Percentiles rank a stretch among this genome's conserved stretches.
phyloP scores from a whole-genome alignment of 2,113 vertebrate genomes.

The Xerus inauris region DNA sequence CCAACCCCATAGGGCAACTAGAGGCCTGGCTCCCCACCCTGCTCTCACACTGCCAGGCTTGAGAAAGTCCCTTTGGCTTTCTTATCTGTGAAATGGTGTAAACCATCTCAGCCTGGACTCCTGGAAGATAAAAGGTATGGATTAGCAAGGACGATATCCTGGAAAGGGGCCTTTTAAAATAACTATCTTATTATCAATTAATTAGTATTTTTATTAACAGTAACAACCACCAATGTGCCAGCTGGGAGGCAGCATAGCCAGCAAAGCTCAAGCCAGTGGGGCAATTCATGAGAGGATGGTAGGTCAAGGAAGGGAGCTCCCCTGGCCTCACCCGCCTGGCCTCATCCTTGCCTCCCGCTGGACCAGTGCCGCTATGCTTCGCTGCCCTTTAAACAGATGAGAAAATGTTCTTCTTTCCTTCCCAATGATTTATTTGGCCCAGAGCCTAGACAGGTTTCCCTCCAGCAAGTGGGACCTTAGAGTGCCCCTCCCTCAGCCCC shows the following conservation, averaged over 20 bases:
- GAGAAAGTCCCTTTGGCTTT: constrained; percentile 36
- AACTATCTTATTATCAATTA: constrained; percentile 35
- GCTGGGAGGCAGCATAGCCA: not conserved
- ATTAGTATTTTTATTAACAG: constrained; percentile 44
- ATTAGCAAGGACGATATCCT: not conserved
- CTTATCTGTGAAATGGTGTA: constrained; percentile 34
- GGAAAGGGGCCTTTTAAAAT: constrained; percentile 30
- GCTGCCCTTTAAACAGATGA: constrained; percentile 68
- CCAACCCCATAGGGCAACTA: not conserved
- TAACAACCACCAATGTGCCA: not conserved
- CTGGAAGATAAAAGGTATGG: not conserved
- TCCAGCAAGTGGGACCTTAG: not conserved
- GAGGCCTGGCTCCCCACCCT: not conserved
- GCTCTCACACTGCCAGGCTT: not conserved
- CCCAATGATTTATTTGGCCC: constrained; percentile 67
- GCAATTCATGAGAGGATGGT: constrained; percentile 7
- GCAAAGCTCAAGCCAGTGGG: not conserved
- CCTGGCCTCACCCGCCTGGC: not conserved
- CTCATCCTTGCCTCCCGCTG: constrained; percentile 48
- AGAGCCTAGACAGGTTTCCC: constrained; percentile 68
- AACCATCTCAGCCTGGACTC: not conserved
- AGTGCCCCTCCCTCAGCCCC: constrained; percentile 25
- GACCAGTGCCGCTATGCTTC: constrained; percentile 56
- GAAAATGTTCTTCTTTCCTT: constrained; percentile 69
- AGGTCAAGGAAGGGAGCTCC: not conserved